Conservation (phyloP, 1,140 invertebrate species). For the Thereuonema tuberculata region DNA sequence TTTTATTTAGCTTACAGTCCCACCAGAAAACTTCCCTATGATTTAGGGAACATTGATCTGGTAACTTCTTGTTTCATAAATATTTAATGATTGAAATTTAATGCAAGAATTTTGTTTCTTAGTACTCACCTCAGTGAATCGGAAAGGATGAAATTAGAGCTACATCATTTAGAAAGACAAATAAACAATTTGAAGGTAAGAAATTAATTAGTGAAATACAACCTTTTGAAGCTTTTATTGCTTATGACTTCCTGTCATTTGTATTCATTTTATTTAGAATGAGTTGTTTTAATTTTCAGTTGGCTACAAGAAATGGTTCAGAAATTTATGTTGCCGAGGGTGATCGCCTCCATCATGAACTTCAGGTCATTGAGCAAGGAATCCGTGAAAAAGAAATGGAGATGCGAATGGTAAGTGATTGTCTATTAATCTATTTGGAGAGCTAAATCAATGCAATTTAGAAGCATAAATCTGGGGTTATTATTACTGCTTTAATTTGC, state of each 20-base stretch:
- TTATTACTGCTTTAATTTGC: no score
- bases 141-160: slow-evolving; percentile 45
- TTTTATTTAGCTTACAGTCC: background rate
- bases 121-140: slow-evolving; percentile 34
- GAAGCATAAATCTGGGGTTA: no score
- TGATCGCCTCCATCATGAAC: slow-evolving; percentile 44
- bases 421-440: no score
- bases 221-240: no score
- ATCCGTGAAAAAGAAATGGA: slow-evolving; percentile 50
- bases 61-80: no score
- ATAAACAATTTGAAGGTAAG: slow-evolving; percentile 47
- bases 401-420: slow-evolving; percentile 14
- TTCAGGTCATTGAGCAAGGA: slow-evolving; percentile 49
- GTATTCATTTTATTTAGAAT: background rate
- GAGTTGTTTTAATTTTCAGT: background rate
- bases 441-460: no score
- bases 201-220: no score
- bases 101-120: no score
- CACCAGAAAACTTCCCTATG: no score
- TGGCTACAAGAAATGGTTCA: background rate
- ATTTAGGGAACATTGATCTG: no score
- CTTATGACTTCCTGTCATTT: no score
- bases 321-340: slow-evolving; percentile 36
- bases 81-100: no score
- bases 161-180: slow-evolving; percentile 47